Conservation (phyloP, 1,140 invertebrate genomes). For the Drosophila kanapiae region DNA sequence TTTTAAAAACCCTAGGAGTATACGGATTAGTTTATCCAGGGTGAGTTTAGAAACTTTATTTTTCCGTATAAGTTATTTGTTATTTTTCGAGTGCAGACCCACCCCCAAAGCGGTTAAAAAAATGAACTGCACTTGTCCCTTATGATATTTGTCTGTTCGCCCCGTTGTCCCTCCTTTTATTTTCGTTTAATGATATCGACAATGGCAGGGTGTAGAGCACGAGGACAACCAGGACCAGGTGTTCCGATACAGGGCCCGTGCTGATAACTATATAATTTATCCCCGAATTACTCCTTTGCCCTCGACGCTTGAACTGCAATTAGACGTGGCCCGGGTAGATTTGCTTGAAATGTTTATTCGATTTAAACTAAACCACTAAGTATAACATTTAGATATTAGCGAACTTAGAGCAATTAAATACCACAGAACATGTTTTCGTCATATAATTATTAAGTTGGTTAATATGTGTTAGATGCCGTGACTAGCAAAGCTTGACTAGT, state of each 20-base stretch:
- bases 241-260: conserved; percentile 70
- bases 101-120: conserved; percentile 38
- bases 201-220: conserved; percentile 33
- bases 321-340: conserved; percentile 22
- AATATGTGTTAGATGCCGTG: conserved; percentile 50
- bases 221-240: conserved; percentile 68
- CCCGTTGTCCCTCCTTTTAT: conserved; percentile 43
- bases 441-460: conserved; percentile 57
- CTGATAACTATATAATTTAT: conserved; percentile 77
- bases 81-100: conserved; percentile 42
- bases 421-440: conserved; percentile 77
- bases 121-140: conserved; percentile 64
- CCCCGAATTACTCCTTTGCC: conserved; percentile 60
- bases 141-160: conserved; percentile 50
- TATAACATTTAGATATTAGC: conserved; percentile 83
- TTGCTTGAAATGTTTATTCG: conserved; percentile 66
- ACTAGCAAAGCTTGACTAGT: conserved; percentile 68
- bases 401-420: conserved; percentile 84
- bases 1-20: too few relatives aligned
- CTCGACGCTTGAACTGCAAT: conserved; percentile 67
- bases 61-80: too few relatives aligned
- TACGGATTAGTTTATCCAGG: too few relatives aligned
- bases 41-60: background rate
- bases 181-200: conserved; percentile 68
- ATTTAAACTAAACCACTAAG: conserved; percentile 79